Conservation (phyloP, 2,888 invertebrate genomes). For the Apamea epomidion region DNA sequence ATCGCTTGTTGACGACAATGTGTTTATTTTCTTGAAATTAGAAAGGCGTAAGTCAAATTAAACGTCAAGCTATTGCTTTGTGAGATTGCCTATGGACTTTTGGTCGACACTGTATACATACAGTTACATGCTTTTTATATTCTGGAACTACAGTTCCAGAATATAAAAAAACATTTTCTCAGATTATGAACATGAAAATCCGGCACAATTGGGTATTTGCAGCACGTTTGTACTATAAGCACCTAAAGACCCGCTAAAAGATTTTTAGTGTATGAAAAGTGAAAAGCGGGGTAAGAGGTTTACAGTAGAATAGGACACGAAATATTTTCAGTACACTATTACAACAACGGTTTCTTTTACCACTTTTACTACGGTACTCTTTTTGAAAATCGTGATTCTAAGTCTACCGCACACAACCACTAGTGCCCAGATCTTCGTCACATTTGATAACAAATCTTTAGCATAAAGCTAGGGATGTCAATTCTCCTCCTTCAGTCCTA, state of each 20-base stretch:
- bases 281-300: conserved; percentile 22
- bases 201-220: conserved; percentile 20
- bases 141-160: too few relatives aligned
- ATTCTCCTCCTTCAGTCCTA: background rate
- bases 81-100: too few relatives aligned
- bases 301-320: conserved; percentile 1
- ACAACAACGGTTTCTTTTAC: background rate
- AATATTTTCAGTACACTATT: conserved; percentile 14
- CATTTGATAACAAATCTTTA: background rate
- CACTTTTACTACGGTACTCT: background rate
- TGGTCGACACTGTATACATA: too few relatives aligned
- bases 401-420: too few relatives aligned
- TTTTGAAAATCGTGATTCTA: background rate
- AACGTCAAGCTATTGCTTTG: too few relatives aligned
- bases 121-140: too few relatives aligned
- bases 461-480: background rate
- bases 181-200: conserved; percentile 20
- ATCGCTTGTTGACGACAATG: too few relatives aligned
- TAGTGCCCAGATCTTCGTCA: background rate
- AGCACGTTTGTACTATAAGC: conserved; percentile 25
- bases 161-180: background rate
- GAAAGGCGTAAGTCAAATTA: too few relatives aligned
- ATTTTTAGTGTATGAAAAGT: conserved; percentile 31
- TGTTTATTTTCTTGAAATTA: too few relatives aligned
- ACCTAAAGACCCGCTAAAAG: conserved; percentile 21